phyloP scores from a whole-genome alignment of 2,113 vertebrate species.

The Hassar affinis region DNA sequence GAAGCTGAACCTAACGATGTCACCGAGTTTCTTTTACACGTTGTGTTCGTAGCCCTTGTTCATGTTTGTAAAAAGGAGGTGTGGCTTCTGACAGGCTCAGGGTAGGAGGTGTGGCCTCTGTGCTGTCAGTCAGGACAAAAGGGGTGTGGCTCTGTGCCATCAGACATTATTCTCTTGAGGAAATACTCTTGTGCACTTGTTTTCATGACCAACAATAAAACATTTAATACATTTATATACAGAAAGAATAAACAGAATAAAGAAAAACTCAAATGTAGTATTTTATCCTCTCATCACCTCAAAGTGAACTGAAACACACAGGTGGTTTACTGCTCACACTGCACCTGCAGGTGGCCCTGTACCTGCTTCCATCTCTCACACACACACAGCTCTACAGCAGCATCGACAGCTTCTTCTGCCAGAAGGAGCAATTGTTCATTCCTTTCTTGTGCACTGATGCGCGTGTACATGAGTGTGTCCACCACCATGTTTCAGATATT shows the following conservation, averaged over 20 bases:
- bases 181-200: not conserved
- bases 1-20: not conserved
- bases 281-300: conserved; percentile 16
- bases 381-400: not conserved
- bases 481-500: not conserved
- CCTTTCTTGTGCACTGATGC: no score
- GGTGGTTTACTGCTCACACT: not conserved
- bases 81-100: not conserved
- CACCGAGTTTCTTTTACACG: no score
- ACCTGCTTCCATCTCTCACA: not conserved
- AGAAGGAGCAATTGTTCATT: not conserved
- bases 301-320: not conserved
- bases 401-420: not conserved
- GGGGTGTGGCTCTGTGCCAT: not conserved
- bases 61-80: not conserved
- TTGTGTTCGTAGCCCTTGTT: not conserved
- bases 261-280: not conserved
- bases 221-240: conserved; percentile 50
- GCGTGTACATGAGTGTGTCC: not conserved
- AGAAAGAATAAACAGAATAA: conserved; percentile 28
- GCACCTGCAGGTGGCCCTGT: not conserved
- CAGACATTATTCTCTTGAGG: not conserved
- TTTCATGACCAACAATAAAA: not conserved
- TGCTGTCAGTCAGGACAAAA: no score
- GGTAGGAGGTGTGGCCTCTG: not conserved